Evolutionary conservation across 2,888 invertebrate genomes (phyloP).

Genomic region (Ophion ellenae): DNA sequence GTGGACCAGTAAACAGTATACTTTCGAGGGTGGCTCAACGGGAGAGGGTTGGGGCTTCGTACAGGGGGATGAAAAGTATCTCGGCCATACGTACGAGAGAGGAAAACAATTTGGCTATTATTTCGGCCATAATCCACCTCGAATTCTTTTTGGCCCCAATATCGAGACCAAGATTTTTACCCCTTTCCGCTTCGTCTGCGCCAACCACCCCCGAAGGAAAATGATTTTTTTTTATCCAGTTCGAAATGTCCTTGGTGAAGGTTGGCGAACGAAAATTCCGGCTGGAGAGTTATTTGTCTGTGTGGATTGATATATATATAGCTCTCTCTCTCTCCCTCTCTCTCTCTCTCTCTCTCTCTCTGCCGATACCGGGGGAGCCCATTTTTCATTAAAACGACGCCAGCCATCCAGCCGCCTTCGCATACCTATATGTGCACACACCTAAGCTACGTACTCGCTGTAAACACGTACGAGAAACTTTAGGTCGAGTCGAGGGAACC

Average conservation of each 20-base stretch:
- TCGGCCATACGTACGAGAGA: background rate
- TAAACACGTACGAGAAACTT: slow-evolving; percentile 86
- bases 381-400: slow-evolving; percentile 45
- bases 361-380: background rate
- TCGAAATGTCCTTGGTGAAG: background rate
- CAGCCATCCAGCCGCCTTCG: slow-evolving; percentile 88
- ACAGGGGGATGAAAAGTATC: background rate
- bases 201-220: background rate
- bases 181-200: background rate
- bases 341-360: background rate
- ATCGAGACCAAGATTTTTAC: slow-evolving; percentile 13
- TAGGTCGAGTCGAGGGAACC: slow-evolving; percentile 88
- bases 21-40: slow-evolving; percentile 15
- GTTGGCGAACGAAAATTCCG: slow-evolving; percentile 9
- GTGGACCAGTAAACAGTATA: slow-evolving; percentile 20
- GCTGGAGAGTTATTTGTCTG: background rate
- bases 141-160: slow-evolving; percentile 41
- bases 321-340: background rate
- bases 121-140: slow-evolving; percentile 29
- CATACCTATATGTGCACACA: slow-evolving; percentile 74
- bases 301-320: slow-evolving; percentile 2
- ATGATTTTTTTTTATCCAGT: background rate
- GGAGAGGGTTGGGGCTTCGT: background rate
- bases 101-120: slow-evolving; percentile 46
- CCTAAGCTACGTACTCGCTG: slow-evolving; percentile 83